A percentile compares a stretch with the other conserved stretches of the same genome.
These are phyloP conservation scores for Camponotus vicinus DNA, from an alignment of 1,140 invertebrate species.

Conservation along the genomic window DNA sequence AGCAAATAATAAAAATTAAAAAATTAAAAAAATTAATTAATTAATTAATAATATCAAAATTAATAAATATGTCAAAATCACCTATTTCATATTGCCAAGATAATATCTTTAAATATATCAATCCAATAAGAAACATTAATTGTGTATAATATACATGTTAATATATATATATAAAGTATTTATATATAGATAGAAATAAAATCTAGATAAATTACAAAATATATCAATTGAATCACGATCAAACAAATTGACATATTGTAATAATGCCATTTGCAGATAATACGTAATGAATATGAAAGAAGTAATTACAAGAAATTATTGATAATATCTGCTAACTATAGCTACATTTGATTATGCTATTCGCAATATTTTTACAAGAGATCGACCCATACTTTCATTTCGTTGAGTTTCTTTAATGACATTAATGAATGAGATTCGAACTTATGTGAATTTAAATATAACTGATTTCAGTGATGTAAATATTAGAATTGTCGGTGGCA, in stretches of 20 bases:
- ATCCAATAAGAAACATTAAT: not conserved
- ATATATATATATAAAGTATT: not conserved
- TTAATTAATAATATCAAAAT: not conserved
- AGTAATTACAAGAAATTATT: constrained; percentile 27
- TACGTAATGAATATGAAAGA: constrained; percentile 15
- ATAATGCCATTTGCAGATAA: constrained; percentile 5
- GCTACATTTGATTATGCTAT: constrained; percentile 51
- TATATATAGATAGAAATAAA: not conserved
- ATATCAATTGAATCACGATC: constrained; percentile 5
- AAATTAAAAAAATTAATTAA: not conserved
- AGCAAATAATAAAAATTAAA: too few relatives aligned
- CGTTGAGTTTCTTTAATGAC: constrained; percentile 30
- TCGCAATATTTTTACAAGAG: constrained; percentile 44
- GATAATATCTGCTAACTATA: constrained; percentile 47
- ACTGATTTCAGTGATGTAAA: constrained; percentile 34
- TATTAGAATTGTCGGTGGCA: not conserved
- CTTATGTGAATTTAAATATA: constrained; percentile 51
- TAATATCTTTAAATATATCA: not conserved
- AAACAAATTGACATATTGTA: not conserved
- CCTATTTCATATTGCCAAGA: not conserved
- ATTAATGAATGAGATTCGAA: constrained; percentile 49
- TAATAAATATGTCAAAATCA: not conserved
- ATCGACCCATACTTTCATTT: constrained; percentile 45
- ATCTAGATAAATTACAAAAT: not conserved
- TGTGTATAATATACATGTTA: too few relatives aligned